These are phyloP conservation scores for Lophotis ruficrista DNA, from an alignment of 2,113 vertebrate genomes.

Conservation along the genomic window DNA sequence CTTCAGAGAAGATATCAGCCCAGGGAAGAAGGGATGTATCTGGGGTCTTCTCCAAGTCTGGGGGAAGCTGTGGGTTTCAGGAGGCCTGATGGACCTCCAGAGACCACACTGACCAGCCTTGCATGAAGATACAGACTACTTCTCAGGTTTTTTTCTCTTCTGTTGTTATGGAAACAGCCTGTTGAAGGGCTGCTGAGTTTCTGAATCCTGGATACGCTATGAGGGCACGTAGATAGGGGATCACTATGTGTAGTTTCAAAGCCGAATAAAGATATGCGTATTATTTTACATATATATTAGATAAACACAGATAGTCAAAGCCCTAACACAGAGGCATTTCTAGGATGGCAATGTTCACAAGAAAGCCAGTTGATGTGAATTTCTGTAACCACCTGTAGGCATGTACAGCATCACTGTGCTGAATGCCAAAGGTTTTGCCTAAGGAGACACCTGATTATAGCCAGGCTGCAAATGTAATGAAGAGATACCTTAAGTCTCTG, in stretches of 20 bases:
- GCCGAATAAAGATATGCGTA: background rate
- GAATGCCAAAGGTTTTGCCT: background rate
- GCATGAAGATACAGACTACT: background rate
- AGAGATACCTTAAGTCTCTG: background rate
- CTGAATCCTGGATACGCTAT: background rate
- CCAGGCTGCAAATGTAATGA: background rate
- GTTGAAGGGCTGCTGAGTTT: background rate
- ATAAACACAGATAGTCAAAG: background rate
- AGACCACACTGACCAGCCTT: background rate
- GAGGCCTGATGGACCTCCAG: background rate
- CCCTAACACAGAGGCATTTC: background rate
- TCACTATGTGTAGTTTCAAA: background rate
- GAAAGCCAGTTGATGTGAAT: background rate
- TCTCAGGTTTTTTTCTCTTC: background rate
- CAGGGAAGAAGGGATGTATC: background rate
- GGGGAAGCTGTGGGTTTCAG: background rate
- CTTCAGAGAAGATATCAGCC: background rate
- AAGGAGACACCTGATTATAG: background rate
- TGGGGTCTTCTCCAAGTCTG: background rate
- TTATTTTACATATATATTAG: background rate
- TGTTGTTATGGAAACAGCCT: constrained; percentile 59
- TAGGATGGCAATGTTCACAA: background rate
- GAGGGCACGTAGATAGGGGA: background rate
- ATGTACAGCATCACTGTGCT: background rate
- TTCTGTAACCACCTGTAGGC: background rate